Conservation (phyloP, 2,888 invertebrate species). For the Neria commutata region DNA sequence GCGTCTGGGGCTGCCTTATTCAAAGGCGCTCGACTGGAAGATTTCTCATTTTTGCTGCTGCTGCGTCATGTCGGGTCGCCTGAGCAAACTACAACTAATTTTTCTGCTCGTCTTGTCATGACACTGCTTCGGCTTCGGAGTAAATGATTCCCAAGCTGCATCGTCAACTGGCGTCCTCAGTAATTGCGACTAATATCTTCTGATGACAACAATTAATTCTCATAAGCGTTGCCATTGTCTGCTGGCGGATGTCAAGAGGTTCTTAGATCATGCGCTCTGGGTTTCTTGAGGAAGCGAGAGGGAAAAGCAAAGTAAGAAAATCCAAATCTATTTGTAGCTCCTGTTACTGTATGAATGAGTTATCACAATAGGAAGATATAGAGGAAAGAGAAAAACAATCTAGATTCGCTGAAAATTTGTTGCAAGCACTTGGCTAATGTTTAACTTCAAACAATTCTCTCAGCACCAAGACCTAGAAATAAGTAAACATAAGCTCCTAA, state of each 20-base stretch:
- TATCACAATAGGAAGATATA: too few species aligned
- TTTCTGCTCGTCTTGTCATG: not conserved
- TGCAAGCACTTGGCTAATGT: too few species aligned
- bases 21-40: not conserved
- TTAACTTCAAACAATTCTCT: too few species aligned
- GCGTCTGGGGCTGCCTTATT: not conserved
- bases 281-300: not conserved
- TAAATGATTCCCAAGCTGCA: not conserved
- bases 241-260: not conserved
- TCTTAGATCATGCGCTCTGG: not conserved
- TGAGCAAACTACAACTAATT: not conserved
- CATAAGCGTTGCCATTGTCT: slow-evolving; percentile 36
- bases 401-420: too few species aligned
- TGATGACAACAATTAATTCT: slow-evolving; percentile 52
- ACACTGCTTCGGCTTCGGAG: not conserved
- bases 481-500: too few species aligned
- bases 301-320: not conserved
- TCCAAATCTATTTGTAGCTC: not conserved
- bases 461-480: too few species aligned
- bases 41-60: not conserved
- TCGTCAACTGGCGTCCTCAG: slow-evolving; percentile 20
- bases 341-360: not conserved
- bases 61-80: not conserved
- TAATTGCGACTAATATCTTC: slow-evolving; percentile 53
- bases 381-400: too few species aligned